Evolutionary conservation across 1,140 invertebrate species (phyloP).

Genomic region (Drosophila athabasca): DNA sequence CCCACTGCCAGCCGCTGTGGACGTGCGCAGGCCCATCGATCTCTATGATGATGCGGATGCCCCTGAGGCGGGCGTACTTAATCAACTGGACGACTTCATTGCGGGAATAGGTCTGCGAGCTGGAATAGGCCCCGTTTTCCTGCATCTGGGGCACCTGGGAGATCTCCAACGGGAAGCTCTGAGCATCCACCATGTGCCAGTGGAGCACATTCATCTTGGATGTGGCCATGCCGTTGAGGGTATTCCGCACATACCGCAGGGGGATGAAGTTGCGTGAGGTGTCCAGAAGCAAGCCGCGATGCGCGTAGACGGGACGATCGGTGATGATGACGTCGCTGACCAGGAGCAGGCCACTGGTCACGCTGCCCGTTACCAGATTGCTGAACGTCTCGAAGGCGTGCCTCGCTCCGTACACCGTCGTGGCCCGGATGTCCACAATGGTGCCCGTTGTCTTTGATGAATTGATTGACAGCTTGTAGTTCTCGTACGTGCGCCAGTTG

Average conservation of each 20-base stretch:
- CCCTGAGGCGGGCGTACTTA: slow-evolving; percentile 88
- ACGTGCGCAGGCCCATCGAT: slow-evolving; percentile 94
- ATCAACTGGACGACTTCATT: slow-evolving; percentile 89
- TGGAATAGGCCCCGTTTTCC: slow-evolving; percentile 88
- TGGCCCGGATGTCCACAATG: slow-evolving; percentile 86
- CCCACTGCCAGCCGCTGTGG: slow-evolving; percentile 93
- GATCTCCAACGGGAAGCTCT: slow-evolving; percentile 92
- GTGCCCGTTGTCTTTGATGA: slow-evolving; percentile 84
- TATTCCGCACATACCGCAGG: slow-evolving; percentile 87
- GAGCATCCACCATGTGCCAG: slow-evolving; percentile 93
- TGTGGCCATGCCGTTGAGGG: slow-evolving; percentile 91
- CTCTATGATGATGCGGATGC: slow-evolving; percentile 91
- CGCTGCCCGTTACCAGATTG: slow-evolving; percentile 86
- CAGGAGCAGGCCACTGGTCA: slow-evolving; percentile 82
- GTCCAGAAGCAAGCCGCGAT: slow-evolving; percentile 90
- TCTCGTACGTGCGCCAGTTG: slow-evolving; percentile 87
- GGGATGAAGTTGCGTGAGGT: slow-evolving; percentile 91
- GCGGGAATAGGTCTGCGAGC: slow-evolving; percentile 88
- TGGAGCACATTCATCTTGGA: slow-evolving; percentile 94
- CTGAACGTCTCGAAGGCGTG: slow-evolving; percentile 90
- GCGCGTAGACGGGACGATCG: slow-evolving; percentile 89
- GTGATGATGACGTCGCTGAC: slow-evolving; percentile 84
- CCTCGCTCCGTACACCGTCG: slow-evolving; percentile 89
- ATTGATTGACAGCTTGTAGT: slow-evolving; percentile 86
- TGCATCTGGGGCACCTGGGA: slow-evolving; percentile 89